Percentiles rank a stretch among this genome's conserved stretches.
phyloP scores from a whole-genome alignment of 1,140 invertebrate genomes.

The Euura lappo region DNA sequence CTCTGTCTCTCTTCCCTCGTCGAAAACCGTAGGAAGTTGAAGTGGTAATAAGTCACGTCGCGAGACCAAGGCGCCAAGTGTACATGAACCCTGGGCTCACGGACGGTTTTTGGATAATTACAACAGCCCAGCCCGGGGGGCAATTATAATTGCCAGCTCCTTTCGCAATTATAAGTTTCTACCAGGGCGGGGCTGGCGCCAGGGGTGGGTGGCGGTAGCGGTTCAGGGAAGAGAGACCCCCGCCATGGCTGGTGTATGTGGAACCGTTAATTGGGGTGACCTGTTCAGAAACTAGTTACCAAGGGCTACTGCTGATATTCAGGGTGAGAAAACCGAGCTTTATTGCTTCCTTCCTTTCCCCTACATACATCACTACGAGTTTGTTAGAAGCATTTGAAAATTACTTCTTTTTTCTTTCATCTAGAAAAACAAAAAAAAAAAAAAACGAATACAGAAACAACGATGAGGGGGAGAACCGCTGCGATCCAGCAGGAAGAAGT shows the following conservation, averaged over 20 bases:
- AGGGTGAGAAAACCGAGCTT: slow-evolving; percentile 24
- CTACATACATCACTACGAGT: no score
- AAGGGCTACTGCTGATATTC: slow-evolving; percentile 50
- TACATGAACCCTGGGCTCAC: slow-evolving; percentile 23
- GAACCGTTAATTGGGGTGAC: slow-evolving; percentile 63
- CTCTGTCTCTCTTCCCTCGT: no score
- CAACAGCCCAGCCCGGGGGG: slow-evolving; percentile 44
- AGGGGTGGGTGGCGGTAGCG: slow-evolving; percentile 26
- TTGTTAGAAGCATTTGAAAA: no score
- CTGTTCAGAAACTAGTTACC: slow-evolving; percentile 62
- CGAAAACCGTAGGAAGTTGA: neutral
- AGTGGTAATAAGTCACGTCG: slow-evolving; percentile 6
- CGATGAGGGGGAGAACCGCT: slow-evolving; percentile 25
- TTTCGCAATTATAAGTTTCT: slow-evolving; percentile 64
- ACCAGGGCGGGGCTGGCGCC: slow-evolving; percentile 35
- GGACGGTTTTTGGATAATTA: slow-evolving; percentile 54
- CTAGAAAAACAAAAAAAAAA: no score
- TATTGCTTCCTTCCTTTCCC: no score
- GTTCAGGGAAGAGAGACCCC: slow-evolving; percentile 5
- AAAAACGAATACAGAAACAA: no score
- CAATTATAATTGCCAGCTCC: slow-evolving; percentile 63
- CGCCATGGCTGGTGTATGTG: slow-evolving; percentile 49
- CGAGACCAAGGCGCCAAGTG: neutral
- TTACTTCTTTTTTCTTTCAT: no score
- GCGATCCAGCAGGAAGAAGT: slow-evolving; percentile 27